Percentiles rank a stretch among this genome's conserved stretches.
These are phyloP conservation scores for Triplophysa siluroides DNA, from an alignment of 2,113 vertebrate species.

Conservation along the genomic window DNA sequence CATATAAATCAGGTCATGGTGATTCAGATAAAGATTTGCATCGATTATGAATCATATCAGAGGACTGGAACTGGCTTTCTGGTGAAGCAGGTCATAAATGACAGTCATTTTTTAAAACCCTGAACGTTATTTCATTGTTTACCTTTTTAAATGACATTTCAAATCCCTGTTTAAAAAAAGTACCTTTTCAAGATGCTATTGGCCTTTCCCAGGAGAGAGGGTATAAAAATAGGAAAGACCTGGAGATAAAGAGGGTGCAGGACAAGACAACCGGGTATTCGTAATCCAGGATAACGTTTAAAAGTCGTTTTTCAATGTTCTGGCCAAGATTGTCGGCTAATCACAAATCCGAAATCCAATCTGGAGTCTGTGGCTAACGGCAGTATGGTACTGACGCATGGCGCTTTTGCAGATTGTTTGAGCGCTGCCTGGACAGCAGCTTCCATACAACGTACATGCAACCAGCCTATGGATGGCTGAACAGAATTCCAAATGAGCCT, in stretches of 20 bases:
- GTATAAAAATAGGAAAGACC: neutral
- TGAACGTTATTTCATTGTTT: slow-evolving; percentile 10
- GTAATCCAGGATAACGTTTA: slow-evolving; percentile 43
- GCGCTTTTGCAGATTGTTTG: slow-evolving; percentile 47
- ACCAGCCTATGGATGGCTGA: slow-evolving; percentile 17
- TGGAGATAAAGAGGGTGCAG: neutral
- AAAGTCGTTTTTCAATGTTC: slow-evolving; percentile 19
- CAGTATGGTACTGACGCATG: slow-evolving; percentile 44
- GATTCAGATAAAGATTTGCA: slow-evolving; percentile 9
- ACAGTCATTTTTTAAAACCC: neutral
- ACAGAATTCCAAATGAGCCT: slow-evolving; percentile 40
- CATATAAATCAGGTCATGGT: slow-evolving; percentile 19
- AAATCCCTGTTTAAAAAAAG: neutral
- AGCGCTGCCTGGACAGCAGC: slow-evolving; percentile 27
- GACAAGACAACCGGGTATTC: neutral
- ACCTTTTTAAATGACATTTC: slow-evolving; percentile 15
- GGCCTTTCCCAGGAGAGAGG: neutral
- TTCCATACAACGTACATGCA: slow-evolving; percentile 41
- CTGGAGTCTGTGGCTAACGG: slow-evolving; percentile 34
- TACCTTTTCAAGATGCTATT: slow-evolving; percentile 1
- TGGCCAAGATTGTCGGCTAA: slow-evolving; percentile 30
- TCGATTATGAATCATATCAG: slow-evolving; percentile 14
- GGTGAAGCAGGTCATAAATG: neutral
- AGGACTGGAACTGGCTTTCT: neutral
- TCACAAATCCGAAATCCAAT: slow-evolving; percentile 49